phyloP scores from a whole-genome alignment of 2,888 invertebrate genomes.

The Ennomos quercinarius region DNA sequence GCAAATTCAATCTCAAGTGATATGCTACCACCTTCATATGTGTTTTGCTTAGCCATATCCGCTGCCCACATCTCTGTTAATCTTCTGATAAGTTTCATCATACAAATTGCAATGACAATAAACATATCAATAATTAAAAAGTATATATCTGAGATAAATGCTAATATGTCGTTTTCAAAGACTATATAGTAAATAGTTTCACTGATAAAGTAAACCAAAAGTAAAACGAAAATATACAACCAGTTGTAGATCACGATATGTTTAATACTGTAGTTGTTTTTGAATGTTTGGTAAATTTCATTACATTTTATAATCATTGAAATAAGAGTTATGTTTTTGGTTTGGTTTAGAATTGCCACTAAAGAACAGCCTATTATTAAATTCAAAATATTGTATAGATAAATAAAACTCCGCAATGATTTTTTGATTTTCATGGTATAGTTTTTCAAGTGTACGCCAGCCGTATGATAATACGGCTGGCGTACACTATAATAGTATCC shows the following conservation, averaged over 20 bases:
- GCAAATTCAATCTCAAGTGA: neutral
- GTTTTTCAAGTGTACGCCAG: too few species aligned
- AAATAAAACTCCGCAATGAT: neutral
- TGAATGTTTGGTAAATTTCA: constrained; percentile 14
- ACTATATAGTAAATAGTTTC: neutral
- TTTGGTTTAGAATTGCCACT: neutral
- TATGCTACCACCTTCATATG: neutral
- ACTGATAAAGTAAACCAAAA: neutral
- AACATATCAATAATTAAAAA: constrained; percentile 2
- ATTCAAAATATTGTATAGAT: neutral
- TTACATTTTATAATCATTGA: neutral
- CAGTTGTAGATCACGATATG: neutral
- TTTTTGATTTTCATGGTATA: too few species aligned
- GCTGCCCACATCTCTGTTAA: constrained; percentile 15
- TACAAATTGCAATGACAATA: constrained; percentile 16
- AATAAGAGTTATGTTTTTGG: neutral
- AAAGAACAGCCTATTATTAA: neutral
- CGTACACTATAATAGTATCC: too few species aligned
- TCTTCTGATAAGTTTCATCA: constrained; percentile 3
- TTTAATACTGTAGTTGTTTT: constrained; percentile 3
- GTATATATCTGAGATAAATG: neutral
- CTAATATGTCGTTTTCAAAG: neutral
- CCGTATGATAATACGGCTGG: too few species aligned
- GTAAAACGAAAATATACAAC: neutral
- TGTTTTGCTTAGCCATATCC: neutral